Percentiles rank a stretch among this genome's conserved stretches.
These are phyloP conservation scores for Holocentrus rufus DNA, from an alignment of 2,797 vertebrate species.

Conservation along the genomic window DNA sequence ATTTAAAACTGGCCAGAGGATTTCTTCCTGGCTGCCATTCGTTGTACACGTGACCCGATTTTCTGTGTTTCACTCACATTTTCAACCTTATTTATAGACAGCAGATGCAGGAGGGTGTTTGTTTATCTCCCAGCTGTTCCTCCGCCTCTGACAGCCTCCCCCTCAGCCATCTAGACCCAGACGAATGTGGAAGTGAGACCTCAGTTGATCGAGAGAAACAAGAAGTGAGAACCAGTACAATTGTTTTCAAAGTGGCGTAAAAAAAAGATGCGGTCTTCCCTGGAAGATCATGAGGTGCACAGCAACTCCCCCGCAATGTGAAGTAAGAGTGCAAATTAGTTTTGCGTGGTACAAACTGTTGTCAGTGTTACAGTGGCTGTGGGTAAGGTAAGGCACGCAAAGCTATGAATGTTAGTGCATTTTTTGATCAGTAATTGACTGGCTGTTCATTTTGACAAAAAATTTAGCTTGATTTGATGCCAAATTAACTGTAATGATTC, in stretches of 20 bases:
- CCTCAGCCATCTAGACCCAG: conserved; percentile 5
- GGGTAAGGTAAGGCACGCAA: conserved; percentile 37
- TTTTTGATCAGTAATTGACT: not conserved
- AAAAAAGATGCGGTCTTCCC: not conserved
- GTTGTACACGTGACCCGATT: not conserved
- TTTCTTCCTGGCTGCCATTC: not conserved
- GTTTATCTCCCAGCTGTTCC: conserved; percentile 23
- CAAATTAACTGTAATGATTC: not conserved
- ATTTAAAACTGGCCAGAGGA: too few relatives aligned
- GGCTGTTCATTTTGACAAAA: too few relatives aligned
- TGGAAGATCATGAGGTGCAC: not conserved
- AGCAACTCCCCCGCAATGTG: not conserved
- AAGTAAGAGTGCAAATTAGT: not conserved
- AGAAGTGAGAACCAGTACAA: conserved; percentile 57
- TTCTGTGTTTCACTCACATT: not conserved
- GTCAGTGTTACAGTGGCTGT: conserved; percentile 24
- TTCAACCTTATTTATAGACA: conserved; percentile 5
- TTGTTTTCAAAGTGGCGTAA: conserved; percentile 20
- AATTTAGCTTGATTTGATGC: too few relatives aligned
- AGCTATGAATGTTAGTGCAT: too few relatives aligned
- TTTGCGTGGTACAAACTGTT: conserved; percentile 11
- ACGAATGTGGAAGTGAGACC: conserved; percentile 66
- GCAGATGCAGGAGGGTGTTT: conserved; percentile 47
- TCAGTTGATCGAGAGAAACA: conserved; percentile 33
- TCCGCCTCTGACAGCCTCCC: conserved; percentile 34